These are phyloP conservation scores for Kryptopterus vitreolus DNA, from an alignment of 2,797 vertebrate species.

Conservation along the genomic window DNA sequence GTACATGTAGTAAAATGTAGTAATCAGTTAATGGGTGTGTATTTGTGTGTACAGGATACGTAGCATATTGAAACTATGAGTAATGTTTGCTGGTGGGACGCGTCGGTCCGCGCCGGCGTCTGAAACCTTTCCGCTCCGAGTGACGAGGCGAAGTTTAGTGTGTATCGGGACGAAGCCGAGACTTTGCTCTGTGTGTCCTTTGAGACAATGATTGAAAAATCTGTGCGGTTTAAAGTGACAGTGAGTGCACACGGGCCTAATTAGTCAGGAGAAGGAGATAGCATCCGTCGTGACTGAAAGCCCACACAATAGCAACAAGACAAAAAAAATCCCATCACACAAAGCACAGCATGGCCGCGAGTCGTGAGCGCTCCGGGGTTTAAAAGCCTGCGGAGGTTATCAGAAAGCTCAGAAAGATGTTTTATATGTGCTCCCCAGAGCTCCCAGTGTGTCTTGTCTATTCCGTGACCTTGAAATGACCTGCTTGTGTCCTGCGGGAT, in stretches of 20 bases:
- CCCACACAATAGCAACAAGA: constrained; percentile 22
- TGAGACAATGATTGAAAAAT: constrained; percentile 17
- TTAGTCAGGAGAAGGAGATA: constrained; percentile 36
- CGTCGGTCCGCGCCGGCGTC: background rate
- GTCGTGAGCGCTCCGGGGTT: constrained; percentile 14
- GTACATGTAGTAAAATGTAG: too few relatives aligned
- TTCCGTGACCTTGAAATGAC: constrained; percentile 39
- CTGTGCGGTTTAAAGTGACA: constrained; percentile 18
- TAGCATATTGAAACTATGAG: constrained; percentile 10
- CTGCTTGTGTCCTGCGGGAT: constrained; percentile 35
- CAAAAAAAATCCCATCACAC: constrained; percentile 18
- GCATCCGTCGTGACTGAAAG: constrained; percentile 30
- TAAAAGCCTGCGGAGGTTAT: constrained; percentile 40
- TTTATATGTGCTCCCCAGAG: constrained; percentile 28
- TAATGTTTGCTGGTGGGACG: background rate
- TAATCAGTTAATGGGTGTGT: too few relatives aligned
- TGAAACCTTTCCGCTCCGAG: constrained; percentile 23
- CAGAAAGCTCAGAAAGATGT: constrained; percentile 30
- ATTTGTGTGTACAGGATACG: background rate
- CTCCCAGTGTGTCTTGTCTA: constrained; percentile 20
- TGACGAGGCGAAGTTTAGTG: constrained; percentile 11
- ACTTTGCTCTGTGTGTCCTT: background rate
- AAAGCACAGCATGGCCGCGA: constrained; percentile 17
- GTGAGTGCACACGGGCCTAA: constrained; percentile 13
- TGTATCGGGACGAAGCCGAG: constrained; percentile 1